Conservation (phyloP, 1,140 invertebrate species). For the Drosophila lowei region DNA sequence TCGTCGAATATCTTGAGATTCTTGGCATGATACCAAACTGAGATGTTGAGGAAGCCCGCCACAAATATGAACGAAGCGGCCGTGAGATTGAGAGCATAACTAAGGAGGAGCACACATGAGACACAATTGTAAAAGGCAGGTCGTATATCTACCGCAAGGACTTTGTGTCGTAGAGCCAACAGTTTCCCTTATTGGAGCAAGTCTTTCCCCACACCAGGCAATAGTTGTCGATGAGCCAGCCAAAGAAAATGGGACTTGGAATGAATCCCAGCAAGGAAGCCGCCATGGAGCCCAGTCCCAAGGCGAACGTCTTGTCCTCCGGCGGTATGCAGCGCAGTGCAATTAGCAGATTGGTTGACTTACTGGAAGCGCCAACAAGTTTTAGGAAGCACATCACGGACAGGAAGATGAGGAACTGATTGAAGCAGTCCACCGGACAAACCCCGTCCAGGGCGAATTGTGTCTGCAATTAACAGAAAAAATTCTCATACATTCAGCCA, state of each 20-base stretch:
- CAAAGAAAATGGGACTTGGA: slow-evolving; percentile 89
- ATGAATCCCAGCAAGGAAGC: slow-evolving; percentile 88
- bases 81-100: slow-evolving; percentile 86
- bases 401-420: slow-evolving; percentile 87
- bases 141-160: slow-evolving; percentile 43
- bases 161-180: slow-evolving; percentile 88
- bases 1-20: slow-evolving; percentile 88
- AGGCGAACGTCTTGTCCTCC: slow-evolving; percentile 87
- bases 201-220: slow-evolving; percentile 90
- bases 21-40: slow-evolving; percentile 88
- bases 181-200: slow-evolving; percentile 88
- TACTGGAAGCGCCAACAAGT: slow-evolving; percentile 87
- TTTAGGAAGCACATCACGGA: slow-evolving; percentile 87
- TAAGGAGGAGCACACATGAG: slow-evolving; percentile 22
- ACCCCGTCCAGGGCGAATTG: slow-evolving; percentile 83
- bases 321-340: slow-evolving; percentile 88
- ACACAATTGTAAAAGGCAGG: not conserved
- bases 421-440: slow-evolving; percentile 87
- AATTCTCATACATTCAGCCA: not conserved
- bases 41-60: slow-evolving; percentile 86
- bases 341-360: slow-evolving; percentile 87
- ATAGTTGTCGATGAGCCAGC: slow-evolving; percentile 87
- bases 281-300: slow-evolving; percentile 87
- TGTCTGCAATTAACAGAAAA: slow-evolving; percentile 17
- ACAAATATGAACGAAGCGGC: slow-evolving; percentile 86